A percentile compares a stretch with the other conserved stretches of the same genome.
Conservation (phyloP, 2,888 invertebrate species). For the Lasioglossum calceatum region DNA sequence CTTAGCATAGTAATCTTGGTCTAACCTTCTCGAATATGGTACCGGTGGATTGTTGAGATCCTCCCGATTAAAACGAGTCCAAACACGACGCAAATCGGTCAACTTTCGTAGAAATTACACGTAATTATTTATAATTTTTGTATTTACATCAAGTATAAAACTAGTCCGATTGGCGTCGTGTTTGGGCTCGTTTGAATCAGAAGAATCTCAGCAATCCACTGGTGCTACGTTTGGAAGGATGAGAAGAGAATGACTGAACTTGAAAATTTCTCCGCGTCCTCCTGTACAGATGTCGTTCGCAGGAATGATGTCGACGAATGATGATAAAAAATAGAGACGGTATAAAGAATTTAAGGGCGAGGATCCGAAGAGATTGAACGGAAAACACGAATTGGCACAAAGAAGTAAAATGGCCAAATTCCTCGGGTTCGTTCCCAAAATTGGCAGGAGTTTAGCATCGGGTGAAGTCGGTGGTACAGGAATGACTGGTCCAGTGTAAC, state of each 20-base stretch:
- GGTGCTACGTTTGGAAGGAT: background rate
- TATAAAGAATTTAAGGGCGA: too few species aligned
- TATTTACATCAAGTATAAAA: background rate
- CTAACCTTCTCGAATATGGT: background rate
- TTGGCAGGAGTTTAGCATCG: background rate
- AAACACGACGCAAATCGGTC: background rate
- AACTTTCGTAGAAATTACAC: background rate
- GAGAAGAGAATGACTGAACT: background rate
- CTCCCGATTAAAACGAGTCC: background rate
- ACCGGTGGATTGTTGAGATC: background rate
- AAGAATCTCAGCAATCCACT: background rate
- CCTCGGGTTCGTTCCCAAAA: too few species aligned
- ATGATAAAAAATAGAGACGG: too few species aligned
- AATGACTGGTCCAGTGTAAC: slow-evolving; percentile 4
- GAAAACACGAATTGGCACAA: too few species aligned
- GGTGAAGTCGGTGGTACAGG: background rate
- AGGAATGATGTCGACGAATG: too few species aligned
- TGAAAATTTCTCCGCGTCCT: background rate
- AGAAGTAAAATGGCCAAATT: too few species aligned
- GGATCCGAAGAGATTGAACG: too few species aligned
- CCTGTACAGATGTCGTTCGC: too few species aligned
- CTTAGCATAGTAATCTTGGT: background rate
- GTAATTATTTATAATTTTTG: background rate
- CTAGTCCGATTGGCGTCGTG: background rate
- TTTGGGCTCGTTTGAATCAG: background rate